Conservation (phyloP, 2,888 invertebrate genomes). For the Pristionchus japonicus region DNA sequence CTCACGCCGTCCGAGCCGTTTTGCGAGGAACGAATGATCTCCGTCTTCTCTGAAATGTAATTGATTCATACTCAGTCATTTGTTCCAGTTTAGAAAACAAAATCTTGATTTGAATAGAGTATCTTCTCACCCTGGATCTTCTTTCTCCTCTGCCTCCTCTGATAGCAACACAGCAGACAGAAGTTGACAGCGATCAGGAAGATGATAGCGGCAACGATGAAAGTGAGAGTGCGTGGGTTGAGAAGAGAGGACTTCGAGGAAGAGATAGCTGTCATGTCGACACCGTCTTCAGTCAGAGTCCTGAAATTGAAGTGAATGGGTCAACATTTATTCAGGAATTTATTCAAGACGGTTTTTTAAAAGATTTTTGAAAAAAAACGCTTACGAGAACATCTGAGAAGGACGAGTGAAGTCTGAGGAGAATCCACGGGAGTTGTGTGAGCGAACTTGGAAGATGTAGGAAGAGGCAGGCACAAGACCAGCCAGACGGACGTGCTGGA, state of each 20-base stretch:
- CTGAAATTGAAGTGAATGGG: too few relatives aligned
- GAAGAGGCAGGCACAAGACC: slow-evolving; percentile 52
- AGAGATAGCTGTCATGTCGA: slow-evolving; percentile 51
- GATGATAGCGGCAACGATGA: slow-evolving; percentile 42
- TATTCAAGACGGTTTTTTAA: too few relatives aligned
- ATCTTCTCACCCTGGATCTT: slow-evolving; percentile 58
- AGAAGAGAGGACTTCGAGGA: slow-evolving; percentile 1
- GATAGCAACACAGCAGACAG: slow-evolving; percentile 50
- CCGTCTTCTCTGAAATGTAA: slow-evolving; percentile 65
- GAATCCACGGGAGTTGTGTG: slow-evolving; percentile 61
- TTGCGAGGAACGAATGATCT: slow-evolving; percentile 63
- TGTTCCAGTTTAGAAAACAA: too few relatives aligned
- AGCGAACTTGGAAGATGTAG: slow-evolving; percentile 61
- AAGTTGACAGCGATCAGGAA: slow-evolving; percentile 52
- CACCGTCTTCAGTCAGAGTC: slow-evolving; percentile 63
- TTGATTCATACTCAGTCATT: not conserved
- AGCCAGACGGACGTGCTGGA: slow-evolving; percentile 58
- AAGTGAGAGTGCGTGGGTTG: not conserved
- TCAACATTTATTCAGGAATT: too few relatives aligned
- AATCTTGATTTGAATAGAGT: too few relatives aligned
- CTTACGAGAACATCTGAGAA: slow-evolving; percentile 50
- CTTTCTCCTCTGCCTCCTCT: slow-evolving; percentile 56
- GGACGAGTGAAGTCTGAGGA: slow-evolving; percentile 59
- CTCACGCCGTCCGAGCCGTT: slow-evolving; percentile 63
- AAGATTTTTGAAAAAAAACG: too few relatives aligned